phyloP scores from a whole-genome alignment of 2,113 vertebrate species.

The Microtus oregoni region DNA sequence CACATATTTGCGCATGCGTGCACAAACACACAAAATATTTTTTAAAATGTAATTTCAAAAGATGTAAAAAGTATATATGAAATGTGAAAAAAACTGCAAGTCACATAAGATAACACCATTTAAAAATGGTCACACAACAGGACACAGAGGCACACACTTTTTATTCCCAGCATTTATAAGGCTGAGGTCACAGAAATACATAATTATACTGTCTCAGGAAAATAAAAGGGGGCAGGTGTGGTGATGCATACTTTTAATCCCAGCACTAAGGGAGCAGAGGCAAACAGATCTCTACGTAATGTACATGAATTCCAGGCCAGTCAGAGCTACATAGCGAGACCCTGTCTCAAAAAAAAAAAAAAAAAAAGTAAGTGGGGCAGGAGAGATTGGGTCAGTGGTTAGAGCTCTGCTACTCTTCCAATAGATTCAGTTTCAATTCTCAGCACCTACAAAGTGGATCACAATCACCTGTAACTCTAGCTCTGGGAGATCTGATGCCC shows the following conservation, averaged over 20 bases:
- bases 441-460: not conserved
- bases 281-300: not conserved
- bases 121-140: not conserved
- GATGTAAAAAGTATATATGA: not conserved
- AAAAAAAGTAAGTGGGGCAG: not conserved
- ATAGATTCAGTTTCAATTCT: not conserved
- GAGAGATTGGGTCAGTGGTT: not conserved
- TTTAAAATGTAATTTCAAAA: not conserved
- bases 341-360: too few relatives aligned
- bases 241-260: not conserved
- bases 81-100: not conserved
- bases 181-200: not conserved
- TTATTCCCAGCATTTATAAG: not conserved
- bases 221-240: not conserved
- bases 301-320: not conserved
- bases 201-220: not conserved
- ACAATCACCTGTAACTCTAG: not conserved
- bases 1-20: not conserved
- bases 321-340: not conserved
- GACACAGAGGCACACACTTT: not conserved
- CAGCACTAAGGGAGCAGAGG: not conserved
- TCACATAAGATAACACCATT: not conserved
- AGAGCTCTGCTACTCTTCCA: not conserved
- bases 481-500: not conserved
- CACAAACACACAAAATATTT: not conserved